These are phyloP conservation scores for Drosophila mayri DNA, from an alignment of 1,140 invertebrate species.

Conservation along the genomic window DNA sequence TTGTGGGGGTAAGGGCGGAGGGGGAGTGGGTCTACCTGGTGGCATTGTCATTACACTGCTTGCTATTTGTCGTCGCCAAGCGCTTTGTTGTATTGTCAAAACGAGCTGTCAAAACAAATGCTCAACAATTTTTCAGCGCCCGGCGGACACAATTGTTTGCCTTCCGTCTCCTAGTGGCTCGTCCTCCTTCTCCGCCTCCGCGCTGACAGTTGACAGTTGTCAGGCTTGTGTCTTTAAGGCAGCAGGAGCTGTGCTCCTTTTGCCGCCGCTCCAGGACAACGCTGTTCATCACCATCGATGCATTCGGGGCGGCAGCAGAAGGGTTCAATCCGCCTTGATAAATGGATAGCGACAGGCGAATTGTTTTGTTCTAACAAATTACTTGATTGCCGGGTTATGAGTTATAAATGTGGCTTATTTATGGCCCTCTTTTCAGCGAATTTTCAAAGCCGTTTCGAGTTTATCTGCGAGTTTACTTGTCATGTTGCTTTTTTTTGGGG, in stretches of 20 bases:
- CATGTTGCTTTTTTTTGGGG: neutral
- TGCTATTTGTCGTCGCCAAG: constrained; percentile 60
- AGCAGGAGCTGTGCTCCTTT: neutral
- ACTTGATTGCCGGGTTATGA: constrained; percentile 73
- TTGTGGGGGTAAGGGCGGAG: neutral
- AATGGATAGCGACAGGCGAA: constrained; percentile 68
- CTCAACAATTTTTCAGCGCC: constrained; percentile 79
- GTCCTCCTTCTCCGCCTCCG: constrained; percentile 3
- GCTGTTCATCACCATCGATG: constrained; percentile 57
- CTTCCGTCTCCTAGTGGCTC: constrained; percentile 37
- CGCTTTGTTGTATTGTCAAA: constrained; percentile 76
- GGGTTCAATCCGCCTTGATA: constrained; percentile 64
- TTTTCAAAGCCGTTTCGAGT: constrained; percentile 23
- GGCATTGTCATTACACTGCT: constrained; percentile 54
- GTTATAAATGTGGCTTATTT: constrained; percentile 64
- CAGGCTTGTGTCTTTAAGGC: constrained; percentile 45
- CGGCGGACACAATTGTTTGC: constrained; percentile 60
- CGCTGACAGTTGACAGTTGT: constrained; percentile 81
- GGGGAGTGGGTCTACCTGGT: neutral
- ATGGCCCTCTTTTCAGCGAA: constrained; percentile 30
- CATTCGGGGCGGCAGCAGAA: constrained; percentile 36
- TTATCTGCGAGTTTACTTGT: constrained; percentile 15
- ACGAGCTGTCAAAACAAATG: constrained; percentile 81
- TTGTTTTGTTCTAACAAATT: constrained; percentile 82
- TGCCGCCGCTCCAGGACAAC: constrained; percentile 7